phyloP scores from a whole-genome alignment of 2,113 vertebrate genomes.

The Grammomys dolichurus region DNA sequence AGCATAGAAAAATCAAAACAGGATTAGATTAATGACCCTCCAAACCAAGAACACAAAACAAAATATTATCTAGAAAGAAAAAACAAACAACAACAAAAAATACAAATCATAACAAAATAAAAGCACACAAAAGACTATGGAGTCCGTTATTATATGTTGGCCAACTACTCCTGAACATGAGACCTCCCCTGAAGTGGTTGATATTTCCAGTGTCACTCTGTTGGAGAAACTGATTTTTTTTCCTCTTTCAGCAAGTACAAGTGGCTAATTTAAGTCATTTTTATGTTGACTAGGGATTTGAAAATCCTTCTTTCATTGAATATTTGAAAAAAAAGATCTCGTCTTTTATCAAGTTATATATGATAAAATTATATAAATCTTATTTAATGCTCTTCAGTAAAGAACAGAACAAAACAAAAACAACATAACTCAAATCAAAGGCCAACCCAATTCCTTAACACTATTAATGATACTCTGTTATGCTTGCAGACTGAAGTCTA shows the following conservation, averaged over 20 bases:
- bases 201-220: neutral
- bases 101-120: neutral
- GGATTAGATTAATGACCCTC: fast-evolving
- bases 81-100: neutral
- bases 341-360: neutral
- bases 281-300: neutral
- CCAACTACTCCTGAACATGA: neutral
- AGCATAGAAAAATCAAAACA: neutral
- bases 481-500: too few relatives aligned
- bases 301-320: neutral
- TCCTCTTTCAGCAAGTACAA: neutral
- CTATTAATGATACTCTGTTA: too few relatives aligned
- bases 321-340: neutral
- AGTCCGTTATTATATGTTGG: neutral
- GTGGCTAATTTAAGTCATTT: neutral
- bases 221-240: neutral
- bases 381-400: neutral
- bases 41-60: neutral
- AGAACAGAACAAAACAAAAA: neutral
- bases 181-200: neutral
- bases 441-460: too few relatives aligned
- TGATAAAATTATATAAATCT: neutral
- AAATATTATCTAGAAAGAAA: neutral
- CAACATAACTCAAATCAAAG: neutral
- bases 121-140: neutral